These are phyloP conservation scores for Melanogrammus aeglefinus DNA, from an alignment of 2,797 vertebrate genomes.

Conservation along the genomic window DNA sequence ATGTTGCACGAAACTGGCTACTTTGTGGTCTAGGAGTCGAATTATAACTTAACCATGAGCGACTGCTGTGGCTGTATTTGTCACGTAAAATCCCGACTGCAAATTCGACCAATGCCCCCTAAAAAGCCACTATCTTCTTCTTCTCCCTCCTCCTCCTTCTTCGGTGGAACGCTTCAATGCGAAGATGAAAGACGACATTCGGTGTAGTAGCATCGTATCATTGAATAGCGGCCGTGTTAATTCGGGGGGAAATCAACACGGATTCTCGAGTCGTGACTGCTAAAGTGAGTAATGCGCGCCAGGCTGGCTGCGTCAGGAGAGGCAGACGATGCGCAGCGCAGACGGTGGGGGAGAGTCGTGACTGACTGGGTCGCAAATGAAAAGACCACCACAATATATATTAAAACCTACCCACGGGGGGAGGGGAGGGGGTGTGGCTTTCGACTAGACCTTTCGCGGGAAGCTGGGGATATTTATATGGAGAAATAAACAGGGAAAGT, in stretches of 20 bases:
- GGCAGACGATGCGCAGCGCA: conserved; percentile 94
- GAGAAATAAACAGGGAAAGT: no score
- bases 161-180: not conserved
- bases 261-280: conserved; percentile 98
- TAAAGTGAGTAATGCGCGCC: conserved; percentile 96
- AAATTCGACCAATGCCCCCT: conserved; percentile 70
- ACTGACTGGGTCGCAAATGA: conserved; percentile 91
- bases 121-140: conserved; percentile 47
- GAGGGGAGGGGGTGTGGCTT: not conserved
- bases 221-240: conserved; percentile 83
- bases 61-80: not conserved
- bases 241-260: conserved; percentile 80
- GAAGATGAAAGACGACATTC: not conserved
- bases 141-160: not conserved
- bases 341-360: conserved; percentile 96
- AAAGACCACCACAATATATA: conserved; percentile 76
- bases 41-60: not conserved
- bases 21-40: not conserved
- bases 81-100: conserved; percentile 28
- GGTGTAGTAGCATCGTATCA: conserved; percentile 79
- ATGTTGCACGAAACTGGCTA: conserved; percentile 6
- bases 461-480: not conserved
- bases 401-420: conserved; percentile 53
- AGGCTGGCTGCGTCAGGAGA: conserved; percentile 93
- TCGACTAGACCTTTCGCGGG: not conserved